Conservation (phyloP, 2,888 invertebrate genomes). For the Erpobdella octoculata region DNA sequence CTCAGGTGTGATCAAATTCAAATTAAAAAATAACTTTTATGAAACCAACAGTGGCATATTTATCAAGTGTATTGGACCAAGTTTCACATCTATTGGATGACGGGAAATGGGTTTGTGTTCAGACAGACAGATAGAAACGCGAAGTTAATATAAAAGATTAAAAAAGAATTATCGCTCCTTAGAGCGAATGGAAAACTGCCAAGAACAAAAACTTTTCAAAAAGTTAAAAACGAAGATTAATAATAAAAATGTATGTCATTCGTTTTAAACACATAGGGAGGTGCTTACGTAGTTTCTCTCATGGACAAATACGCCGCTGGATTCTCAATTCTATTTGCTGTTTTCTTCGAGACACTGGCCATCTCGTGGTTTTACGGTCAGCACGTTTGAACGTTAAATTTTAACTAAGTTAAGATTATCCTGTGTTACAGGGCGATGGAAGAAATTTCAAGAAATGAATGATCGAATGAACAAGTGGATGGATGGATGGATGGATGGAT, state of each 20-base stretch:
- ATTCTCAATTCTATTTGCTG: slow-evolving; percentile 71
- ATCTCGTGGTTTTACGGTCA: slow-evolving; percentile 94
- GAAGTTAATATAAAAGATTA: too few relatives aligned
- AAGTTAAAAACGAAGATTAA: not conserved
- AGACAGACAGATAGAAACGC: too few relatives aligned
- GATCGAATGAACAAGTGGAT: too few relatives aligned
- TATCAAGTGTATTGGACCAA: not conserved
- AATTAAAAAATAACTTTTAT: not conserved
- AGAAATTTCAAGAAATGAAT: too few relatives aligned
- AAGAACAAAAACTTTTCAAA: too few relatives aligned
- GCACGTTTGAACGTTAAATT: not conserved
- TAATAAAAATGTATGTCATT: not conserved
- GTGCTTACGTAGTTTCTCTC: slow-evolving; percentile 89
- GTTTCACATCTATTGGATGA: too few relatives aligned
- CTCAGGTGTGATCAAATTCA: slow-evolving; percentile 59
- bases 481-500: too few relatives aligned
- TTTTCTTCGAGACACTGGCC: slow-evolving; percentile 89
- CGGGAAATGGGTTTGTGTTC: too few relatives aligned
- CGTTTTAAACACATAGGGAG: slow-evolving; percentile 62
- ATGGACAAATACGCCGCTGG: slow-evolving; percentile 91
- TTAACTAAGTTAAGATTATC: too few relatives aligned
- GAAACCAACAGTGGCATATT: not conserved
- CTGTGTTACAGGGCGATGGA: too few relatives aligned
- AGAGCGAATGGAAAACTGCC: too few relatives aligned
- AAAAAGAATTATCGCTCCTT: too few relatives aligned